Evolutionary conservation across 2,113 vertebrate genomes (phyloP).

Genomic region (Mastomys coucha): DNA sequence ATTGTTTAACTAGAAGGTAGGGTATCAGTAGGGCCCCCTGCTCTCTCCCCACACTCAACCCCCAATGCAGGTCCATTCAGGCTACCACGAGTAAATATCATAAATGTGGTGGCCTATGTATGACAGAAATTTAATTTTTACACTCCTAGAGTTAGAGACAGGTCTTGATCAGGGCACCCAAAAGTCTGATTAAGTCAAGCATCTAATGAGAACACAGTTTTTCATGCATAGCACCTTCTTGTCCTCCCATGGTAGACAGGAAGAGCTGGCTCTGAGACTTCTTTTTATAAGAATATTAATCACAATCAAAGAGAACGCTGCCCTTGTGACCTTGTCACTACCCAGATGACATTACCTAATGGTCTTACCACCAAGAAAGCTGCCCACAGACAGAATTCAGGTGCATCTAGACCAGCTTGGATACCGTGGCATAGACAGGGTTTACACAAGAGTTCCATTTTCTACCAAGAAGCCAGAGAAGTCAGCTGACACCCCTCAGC

Average conservation of each 20-base stretch:
- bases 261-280: not conserved
- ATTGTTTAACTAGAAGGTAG: not conserved
- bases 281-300: not conserved
- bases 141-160: not conserved
- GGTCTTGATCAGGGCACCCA: not conserved
- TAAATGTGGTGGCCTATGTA: too few species aligned
- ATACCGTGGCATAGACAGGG: fast-evolving
- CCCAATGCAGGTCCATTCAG: not conserved
- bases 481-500: not conserved
- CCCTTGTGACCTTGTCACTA: not conserved
- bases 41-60: not conserved
- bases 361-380: not conserved
- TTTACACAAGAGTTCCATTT: not conserved
- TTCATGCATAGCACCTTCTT: too few species aligned
- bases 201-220: not conserved
- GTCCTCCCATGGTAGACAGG: too few species aligned
- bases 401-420: not conserved
- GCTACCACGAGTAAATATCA: not conserved
- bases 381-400: not conserved
- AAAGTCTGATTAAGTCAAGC: not conserved
- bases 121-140: not conserved
- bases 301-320: not conserved
- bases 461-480: not conserved
- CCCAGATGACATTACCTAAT: not conserved
- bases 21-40: not conserved